Conservation (phyloP, 2,797 vertebrate genomes). For the Alauda arvensis region DNA sequence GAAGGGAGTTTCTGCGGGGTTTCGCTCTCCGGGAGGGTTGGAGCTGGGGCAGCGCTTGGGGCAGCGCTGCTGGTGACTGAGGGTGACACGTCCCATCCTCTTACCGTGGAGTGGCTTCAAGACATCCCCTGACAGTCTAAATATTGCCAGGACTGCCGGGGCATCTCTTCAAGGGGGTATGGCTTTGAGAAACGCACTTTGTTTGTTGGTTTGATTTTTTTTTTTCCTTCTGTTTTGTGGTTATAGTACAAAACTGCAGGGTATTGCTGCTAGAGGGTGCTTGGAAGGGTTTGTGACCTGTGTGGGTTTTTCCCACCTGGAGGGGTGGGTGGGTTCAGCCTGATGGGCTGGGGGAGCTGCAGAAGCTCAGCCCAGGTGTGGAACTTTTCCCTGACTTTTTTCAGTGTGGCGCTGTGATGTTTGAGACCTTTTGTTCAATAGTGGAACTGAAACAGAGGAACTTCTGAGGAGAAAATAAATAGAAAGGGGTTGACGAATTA, state of each 20-base stretch:
- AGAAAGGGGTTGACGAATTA: background rate
- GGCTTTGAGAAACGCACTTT: background rate
- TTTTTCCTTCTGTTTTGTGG: background rate
- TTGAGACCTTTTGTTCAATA: background rate
- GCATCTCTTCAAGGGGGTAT: fast-evolving
- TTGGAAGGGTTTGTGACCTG: background rate
- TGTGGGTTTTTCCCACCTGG: background rate
- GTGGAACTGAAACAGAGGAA: background rate
- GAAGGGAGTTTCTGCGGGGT: background rate
- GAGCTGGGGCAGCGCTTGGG: background rate
- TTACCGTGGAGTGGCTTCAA: fast-evolving
- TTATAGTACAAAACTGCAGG: background rate
- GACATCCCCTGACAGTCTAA: fast-evolving
- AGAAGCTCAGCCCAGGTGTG: background rate
- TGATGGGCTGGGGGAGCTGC: background rate
- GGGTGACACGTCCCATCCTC: background rate
- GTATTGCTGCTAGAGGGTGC: background rate
- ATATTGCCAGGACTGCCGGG: background rate
- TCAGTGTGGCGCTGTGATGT: background rate
- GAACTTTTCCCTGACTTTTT: background rate
- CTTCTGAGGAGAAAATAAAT: background rate
- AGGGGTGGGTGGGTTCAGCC: background rate
- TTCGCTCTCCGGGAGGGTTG: background rate
- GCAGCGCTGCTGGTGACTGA: background rate
- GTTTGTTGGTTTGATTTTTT: background rate